Conservation (phyloP, 2,888 invertebrate genomes). For the Antheraea assamensis region DNA sequence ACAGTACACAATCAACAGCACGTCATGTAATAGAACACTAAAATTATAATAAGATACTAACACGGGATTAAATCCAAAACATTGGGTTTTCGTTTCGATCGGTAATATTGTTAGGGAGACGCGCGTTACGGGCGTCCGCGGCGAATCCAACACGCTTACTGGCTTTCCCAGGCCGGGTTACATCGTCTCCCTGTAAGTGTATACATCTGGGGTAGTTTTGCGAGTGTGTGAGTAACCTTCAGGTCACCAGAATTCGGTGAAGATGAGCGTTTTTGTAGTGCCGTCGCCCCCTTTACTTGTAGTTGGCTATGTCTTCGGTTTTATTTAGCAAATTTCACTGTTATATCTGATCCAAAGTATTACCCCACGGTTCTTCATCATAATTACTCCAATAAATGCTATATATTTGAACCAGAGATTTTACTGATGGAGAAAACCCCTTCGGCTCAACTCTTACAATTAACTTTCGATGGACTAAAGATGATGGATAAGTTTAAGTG, state of each 20-base stretch:
- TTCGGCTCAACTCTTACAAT: background rate
- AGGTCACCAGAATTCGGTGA: conserved; percentile 76
- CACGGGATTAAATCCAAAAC: background rate
- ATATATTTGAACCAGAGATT: background rate
- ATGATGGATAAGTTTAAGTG: no score
- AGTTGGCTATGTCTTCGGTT: background rate
- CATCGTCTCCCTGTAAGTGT: conserved; percentile 36
- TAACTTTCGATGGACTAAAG: no score
- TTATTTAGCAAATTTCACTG: background rate
- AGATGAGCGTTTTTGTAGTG: conserved; percentile 43
- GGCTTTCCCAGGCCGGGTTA: conserved; percentile 46
- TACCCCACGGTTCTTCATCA: background rate
- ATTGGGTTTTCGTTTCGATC: conserved; percentile 7
- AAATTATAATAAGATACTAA: conserved; percentile 6
- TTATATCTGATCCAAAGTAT: background rate
- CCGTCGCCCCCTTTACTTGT: background rate
- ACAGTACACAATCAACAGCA: background rate
- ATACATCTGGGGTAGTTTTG: conserved; percentile 46
- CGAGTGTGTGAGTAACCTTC: conserved; percentile 63
- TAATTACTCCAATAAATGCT: background rate
- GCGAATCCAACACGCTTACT: conserved; percentile 50
- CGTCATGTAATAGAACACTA: background rate
- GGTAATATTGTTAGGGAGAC: background rate
- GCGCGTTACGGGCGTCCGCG: conserved; percentile 38
- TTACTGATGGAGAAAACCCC: background rate